Evolutionary conservation across 2,888 invertebrate species (phyloP), one percentile per base, ranked within the genome.

Genomic region (Nymphalis polychloros): DNA sequence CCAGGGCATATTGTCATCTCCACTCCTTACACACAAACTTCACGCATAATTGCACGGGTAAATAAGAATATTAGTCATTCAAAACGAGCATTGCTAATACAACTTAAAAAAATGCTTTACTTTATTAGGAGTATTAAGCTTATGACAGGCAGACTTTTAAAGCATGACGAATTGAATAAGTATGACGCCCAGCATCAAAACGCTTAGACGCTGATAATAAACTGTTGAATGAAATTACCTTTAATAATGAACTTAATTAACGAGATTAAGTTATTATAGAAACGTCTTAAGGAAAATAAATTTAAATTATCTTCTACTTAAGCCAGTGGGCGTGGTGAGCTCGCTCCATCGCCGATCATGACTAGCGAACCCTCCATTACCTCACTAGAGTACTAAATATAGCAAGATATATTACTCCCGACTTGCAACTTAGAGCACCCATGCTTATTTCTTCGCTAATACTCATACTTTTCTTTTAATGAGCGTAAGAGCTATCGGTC

Each of bases 341-440:
- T 63, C 63, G 55, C 52, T 68, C 60, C 60, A 64, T 49, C 53
- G 68, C 17, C 52, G 64, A 50, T 68, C 64, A 63, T 55, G 64
- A 68, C 64, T 47, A 19, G 64, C 63, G 41, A 59, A 35, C 47
- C 65, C 61, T 55, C 60, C 61, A 66, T 55, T 66, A 57, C 57
- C 35, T 13, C 4, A 50, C 48, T 6, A 27, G 53, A 8, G 16
- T 27, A 53, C 53, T 53, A 53, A 53, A 52, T 23, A 23, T 52
- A 20, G 23, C 23, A 53, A 19, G 53, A 53, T 10, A 4, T 16
- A 53, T 53, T 53, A 53, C 53, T 13, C 23, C 23, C 16, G 27
- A 23, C 17, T 16, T 53, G 53, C 17, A 53, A 27, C 23, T 53
- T 13, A 53, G 23, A 27, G 53, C 13, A 53, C 27, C 16, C 27